These are phyloP conservation scores for Ptilonorhynchus violaceus DNA, from an alignment of 2,113 vertebrate genomes.

Conservation along the genomic window DNA sequence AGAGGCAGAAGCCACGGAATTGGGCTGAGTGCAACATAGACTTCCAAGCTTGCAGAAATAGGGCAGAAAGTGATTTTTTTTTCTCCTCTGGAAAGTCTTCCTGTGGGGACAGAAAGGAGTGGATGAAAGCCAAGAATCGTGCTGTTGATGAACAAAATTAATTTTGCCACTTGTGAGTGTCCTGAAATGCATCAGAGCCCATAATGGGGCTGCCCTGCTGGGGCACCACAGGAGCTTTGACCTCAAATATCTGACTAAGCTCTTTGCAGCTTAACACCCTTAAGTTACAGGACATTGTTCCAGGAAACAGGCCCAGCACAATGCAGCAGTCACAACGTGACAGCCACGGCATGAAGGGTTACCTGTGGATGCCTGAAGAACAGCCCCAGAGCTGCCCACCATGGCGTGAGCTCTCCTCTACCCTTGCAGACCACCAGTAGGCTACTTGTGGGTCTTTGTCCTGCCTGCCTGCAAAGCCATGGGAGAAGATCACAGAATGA, in stretches of 20 bases:
- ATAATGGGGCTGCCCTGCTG: not conserved
- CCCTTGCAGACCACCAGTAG: not conserved
- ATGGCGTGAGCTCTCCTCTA: fast-evolving
- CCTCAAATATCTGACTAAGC: not conserved
- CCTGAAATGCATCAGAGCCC: not conserved
- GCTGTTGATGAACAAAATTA: not conserved
- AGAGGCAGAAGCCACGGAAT: not conserved
- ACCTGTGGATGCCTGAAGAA: not conserved
- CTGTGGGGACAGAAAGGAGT: not conserved
- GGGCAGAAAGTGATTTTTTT: not conserved
- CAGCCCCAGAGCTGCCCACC: not conserved
- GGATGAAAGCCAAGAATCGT: not conserved
- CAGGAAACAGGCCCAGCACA: not conserved
- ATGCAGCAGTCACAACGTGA: fast-evolving
- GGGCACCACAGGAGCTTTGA: not conserved
- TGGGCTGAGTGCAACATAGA: fast-evolving
- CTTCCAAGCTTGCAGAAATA: not conserved
- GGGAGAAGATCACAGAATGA: not conserved
- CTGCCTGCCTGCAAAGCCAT: not conserved
- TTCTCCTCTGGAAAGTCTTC: not conserved
- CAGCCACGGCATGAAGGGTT: not conserved
- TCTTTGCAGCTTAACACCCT: not conserved
- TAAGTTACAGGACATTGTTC: not conserved
- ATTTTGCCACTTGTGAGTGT: not conserved
- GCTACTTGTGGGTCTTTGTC: not conserved